phyloP scores from a whole-genome alignment of 1,140 invertebrate genomes.

The Pseudobourletiella spinata region DNA sequence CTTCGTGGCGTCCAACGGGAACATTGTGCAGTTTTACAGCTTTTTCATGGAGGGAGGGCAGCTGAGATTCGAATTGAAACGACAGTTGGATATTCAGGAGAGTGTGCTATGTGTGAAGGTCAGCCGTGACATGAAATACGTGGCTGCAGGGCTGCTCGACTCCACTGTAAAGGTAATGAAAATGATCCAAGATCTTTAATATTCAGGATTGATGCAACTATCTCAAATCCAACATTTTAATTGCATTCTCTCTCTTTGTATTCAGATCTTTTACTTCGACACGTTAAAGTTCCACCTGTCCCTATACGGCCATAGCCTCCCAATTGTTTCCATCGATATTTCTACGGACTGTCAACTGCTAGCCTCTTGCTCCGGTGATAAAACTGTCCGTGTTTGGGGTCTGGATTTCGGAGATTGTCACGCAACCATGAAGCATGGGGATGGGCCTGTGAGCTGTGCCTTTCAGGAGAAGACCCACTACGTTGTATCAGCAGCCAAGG shows the following conservation, averaged over 20 bases:
- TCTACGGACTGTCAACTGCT: conserved; percentile 82
- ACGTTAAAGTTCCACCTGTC: conserved; percentile 49
- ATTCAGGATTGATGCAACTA: neutral
- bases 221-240: too few relatives aligned
- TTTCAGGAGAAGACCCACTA: conserved; percentile 33
- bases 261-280: conserved; percentile 64
- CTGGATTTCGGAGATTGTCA: conserved; percentile 97
- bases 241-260: conserved; percentile 16
- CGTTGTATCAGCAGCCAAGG: conserved; percentile 30
- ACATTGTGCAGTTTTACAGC: conserved; percentile 26
- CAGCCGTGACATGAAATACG: conserved; percentile 73
- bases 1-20: conserved; percentile 29
- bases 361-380: conserved; percentile 87
- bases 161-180: conserved; percentile 81
- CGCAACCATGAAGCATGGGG: conserved; percentile 55
- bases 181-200: neutral
- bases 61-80: conserved; percentile 38
- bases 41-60: conserved; percentile 28
- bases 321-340: conserved; percentile 88
- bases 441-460: conserved; percentile 25
- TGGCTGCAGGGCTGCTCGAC: conserved; percentile 84
- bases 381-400: conserved; percentile 96
- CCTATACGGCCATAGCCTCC: conserved; percentile 93
- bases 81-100: conserved; percentile 68
- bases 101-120: conserved; percentile 70